A percentile compares a stretch with the other conserved stretches of the same genome.
These are phyloP conservation scores for Drosophila novamexicana DNA, from an alignment of 1,140 invertebrate species.

Conservation along the genomic window DNA sequence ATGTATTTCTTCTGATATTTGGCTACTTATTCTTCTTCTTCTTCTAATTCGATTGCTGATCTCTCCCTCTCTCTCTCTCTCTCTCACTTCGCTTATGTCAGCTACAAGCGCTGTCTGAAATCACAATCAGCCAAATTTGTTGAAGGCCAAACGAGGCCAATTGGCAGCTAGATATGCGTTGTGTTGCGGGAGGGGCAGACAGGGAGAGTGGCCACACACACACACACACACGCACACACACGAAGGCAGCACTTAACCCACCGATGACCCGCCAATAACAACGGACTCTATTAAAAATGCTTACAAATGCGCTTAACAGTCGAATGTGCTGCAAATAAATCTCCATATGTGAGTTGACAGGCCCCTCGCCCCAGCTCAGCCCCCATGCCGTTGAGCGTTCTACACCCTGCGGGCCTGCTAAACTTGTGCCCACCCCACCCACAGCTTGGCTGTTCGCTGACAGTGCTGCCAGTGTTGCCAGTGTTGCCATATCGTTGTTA, in stretches of 20 bases:
- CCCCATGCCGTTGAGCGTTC: neutral
- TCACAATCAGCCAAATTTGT: slow-evolving; percentile 54
- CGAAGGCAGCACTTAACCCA: slow-evolving; percentile 57
- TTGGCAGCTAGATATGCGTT: slow-evolving; percentile 23
- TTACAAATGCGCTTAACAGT: slow-evolving; percentile 72
- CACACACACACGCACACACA: slow-evolving; percentile 9
- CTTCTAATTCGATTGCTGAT: slow-evolving; percentile 34
- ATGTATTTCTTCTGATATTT: slow-evolving; percentile 4
- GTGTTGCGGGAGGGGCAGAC: neutral
- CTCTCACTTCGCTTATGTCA: slow-evolving; percentile 42
- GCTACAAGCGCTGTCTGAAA: slow-evolving; percentile 61
- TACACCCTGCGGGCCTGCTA: slow-evolving; percentile 1
- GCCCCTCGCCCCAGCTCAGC: neutral
- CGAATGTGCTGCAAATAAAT: slow-evolving; percentile 64
- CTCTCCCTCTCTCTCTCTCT: neutral
- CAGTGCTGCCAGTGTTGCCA: neutral
- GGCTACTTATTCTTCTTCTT: neutral
- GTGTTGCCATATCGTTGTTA: slow-evolving; percentile 4
- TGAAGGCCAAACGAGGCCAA: slow-evolving; percentile 48
- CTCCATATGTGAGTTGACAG: slow-evolving; percentile 77
- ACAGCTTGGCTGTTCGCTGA: neutral
- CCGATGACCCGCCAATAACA: slow-evolving; percentile 15
- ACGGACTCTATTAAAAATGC: slow-evolving; percentile 78
- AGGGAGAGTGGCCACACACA: slow-evolving; percentile 1
- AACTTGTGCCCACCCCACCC: neutral